Evolutionary conservation across 2,797 vertebrate species (phyloP).

Genomic region (Pangasius mekongensis): DNA sequence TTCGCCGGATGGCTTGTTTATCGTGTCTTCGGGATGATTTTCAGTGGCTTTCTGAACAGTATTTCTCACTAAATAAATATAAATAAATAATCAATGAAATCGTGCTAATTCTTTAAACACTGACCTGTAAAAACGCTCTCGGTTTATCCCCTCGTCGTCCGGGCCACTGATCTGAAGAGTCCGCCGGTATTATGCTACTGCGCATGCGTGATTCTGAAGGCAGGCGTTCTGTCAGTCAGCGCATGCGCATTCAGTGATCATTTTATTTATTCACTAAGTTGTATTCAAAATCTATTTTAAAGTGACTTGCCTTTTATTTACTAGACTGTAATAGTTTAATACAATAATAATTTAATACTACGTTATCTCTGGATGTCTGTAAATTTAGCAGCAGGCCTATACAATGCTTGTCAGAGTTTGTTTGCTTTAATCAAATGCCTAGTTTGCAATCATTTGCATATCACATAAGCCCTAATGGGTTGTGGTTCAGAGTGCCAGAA

Average conservation of each 20-base stretch:
- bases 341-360: too few relatives aligned
- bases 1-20: not conserved
- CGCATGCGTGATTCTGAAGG: constrained; percentile 67
- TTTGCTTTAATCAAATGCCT: not conserved
- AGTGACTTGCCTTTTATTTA: too few relatives aligned
- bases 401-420: not conserved
- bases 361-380: not conserved
- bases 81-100: not conserved
- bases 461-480: not conserved
- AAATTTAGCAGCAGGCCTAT: not conserved
- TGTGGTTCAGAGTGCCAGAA: not conserved
- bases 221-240: constrained; percentile 20
- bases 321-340: not conserved
- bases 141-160: constrained; percentile 71
- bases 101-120: constrained; percentile 27
- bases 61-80: not conserved
- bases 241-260: constrained; percentile 33
- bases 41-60: not conserved
- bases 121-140: constrained; percentile 75
- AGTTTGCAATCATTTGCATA: not conserved
- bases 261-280: not conserved
- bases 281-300: not conserved
- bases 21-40: not conserved
- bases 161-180: constrained; percentile 71
- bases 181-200: constrained; percentile 74